Percentiles rank a stretch among this genome's conserved stretches.
Evolutionary conservation across 2,888 invertebrate genomes (phyloP).

Genomic region (Epistrophella euchroma): DNA sequence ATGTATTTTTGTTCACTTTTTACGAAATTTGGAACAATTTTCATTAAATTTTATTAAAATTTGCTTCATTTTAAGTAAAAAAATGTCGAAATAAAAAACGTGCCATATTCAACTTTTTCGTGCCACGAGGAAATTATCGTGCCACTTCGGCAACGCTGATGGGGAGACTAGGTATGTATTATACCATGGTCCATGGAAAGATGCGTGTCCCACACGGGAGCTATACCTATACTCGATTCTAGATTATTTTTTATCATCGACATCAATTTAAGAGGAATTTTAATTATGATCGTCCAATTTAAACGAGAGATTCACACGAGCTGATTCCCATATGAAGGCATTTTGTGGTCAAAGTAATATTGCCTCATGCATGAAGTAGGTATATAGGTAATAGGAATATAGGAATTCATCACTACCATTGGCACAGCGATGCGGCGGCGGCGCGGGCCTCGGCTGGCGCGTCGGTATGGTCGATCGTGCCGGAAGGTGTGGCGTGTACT

Average conservation of each 20-base stretch:
- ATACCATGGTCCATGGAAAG: neutral
- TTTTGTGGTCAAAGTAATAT: slow-evolving; percentile 19
- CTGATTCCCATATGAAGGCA: slow-evolving; percentile 46
- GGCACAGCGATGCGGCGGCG: too few species aligned
- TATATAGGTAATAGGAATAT: slow-evolving; percentile 1
- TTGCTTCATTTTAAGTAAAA: too few species aligned
- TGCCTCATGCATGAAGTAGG: neutral
- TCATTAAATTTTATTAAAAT: too few species aligned
- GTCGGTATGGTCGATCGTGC: neutral
- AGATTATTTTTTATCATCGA: slow-evolving; percentile 14
- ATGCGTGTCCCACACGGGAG: slow-evolving; percentile 48
- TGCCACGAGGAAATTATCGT: too few species aligned
- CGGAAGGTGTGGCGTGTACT: slow-evolving; percentile 44
- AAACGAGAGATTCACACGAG: slow-evolving; percentile 62
- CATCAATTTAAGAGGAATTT: slow-evolving; percentile 49
- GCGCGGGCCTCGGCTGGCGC: too few species aligned
- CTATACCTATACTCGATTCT: neutral
- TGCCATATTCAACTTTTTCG: too few species aligned
- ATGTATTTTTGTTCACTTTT: too few species aligned
- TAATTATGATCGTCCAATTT: slow-evolving; percentile 55
- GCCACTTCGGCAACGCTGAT: too few species aligned
- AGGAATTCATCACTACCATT: neutral
- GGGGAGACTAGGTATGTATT: neutral
- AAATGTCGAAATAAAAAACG: too few species aligned
- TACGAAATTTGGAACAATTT: too few species aligned